Evolutionary conservation across 2,797 vertebrate species (phyloP).

Genomic region (Manis crassicaudata): DNA sequence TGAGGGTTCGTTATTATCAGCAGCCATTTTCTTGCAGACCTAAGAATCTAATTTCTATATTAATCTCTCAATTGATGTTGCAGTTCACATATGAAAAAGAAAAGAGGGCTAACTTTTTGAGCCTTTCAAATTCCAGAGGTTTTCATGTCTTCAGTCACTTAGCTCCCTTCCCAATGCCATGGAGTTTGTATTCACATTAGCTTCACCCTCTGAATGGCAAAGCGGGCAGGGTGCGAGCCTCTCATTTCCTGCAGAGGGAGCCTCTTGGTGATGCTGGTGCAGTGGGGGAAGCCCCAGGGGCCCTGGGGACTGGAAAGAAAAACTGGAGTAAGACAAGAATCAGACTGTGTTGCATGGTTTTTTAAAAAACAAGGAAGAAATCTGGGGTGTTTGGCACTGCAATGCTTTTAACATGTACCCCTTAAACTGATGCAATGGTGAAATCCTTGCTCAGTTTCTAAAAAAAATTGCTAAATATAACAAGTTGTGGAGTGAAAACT

Average conservation of each 20-base stretch:
- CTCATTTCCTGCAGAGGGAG: not conserved
- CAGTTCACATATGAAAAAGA: not conserved
- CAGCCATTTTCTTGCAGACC: not conserved
- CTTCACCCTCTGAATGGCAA: not conserved
- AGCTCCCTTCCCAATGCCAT: not conserved
- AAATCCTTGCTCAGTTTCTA: not conserved
- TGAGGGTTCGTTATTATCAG: not conserved
- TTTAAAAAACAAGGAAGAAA: not conserved
- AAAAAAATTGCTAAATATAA: not conserved
- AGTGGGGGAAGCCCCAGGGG: no score
- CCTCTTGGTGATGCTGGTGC: no score
- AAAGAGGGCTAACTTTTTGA: not conserved
- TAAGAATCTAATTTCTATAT: not conserved
- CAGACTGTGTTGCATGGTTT: not conserved
- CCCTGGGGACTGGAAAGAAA: not conserved
- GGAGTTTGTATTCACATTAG: not conserved
- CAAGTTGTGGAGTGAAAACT: not conserved
- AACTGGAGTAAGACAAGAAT: not conserved
- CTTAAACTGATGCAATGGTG: not conserved
- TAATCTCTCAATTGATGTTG: not conserved
- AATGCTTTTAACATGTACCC: not conserved
- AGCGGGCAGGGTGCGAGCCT: accelerated
- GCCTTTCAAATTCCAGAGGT: not conserved
- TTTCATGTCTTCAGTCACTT: not conserved
- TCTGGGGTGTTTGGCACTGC: not conserved